These are phyloP conservation scores for Drosophila aff. DNA, from an alignment of 1,140 invertebrate genomes.

Conservation along the genomic window DNA sequence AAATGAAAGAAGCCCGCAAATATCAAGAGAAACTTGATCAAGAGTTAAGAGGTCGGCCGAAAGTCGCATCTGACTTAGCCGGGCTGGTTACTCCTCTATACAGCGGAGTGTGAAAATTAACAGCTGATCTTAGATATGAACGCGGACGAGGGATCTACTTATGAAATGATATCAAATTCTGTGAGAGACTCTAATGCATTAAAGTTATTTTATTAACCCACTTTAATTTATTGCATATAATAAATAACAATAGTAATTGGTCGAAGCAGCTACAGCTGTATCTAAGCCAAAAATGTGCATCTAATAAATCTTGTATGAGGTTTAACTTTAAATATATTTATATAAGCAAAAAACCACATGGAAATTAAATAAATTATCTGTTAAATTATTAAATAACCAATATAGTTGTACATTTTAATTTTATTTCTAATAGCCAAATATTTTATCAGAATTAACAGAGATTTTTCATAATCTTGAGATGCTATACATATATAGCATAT, in stretches of 20 bases:
- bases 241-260: background rate
- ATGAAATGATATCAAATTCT: background rate
- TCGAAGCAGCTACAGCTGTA: background rate
- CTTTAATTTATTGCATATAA: background rate
- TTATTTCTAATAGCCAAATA: background rate
- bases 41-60: constrained; percentile 66
- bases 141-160: constrained; percentile 2
- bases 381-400: background rate
- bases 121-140: constrained; percentile 54
- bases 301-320: background rate
- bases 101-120: constrained; percentile 51
- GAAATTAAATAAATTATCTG: background rate
- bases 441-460: background rate
- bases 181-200: background rate
- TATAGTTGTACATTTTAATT: background rate
- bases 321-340: background rate
- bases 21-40: constrained; percentile 75
- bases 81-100: constrained; percentile 62
- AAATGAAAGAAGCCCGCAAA: constrained; percentile 64
- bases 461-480: too few species aligned
- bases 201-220: background rate
- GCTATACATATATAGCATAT: too few species aligned
- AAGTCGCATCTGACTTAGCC: constrained; percentile 60
- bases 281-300: background rate
- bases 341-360: background rate